Percentiles rank a stretch among this genome's conserved stretches.
phyloP scores from a whole-genome alignment of 2,888 invertebrate species.

The Cheilosia impressa region DNA sequence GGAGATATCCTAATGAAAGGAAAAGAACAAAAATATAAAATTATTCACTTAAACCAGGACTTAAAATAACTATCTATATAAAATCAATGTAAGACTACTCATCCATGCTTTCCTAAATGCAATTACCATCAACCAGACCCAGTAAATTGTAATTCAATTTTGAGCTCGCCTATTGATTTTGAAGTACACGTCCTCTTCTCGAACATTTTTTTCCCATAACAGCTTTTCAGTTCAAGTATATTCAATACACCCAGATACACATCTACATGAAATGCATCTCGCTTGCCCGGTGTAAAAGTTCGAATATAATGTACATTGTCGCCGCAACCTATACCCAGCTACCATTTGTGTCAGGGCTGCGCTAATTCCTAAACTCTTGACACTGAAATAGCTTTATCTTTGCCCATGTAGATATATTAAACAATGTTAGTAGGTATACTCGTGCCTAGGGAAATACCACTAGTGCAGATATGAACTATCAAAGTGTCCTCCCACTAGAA shows the following conservation, averaged over 20 bases:
- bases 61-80: background rate
- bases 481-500: slow-evolving; percentile 48
- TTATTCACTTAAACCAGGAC: background rate
- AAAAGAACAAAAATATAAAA: background rate
- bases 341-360: slow-evolving; percentile 48
- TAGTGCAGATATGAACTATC: slow-evolving; percentile 59
- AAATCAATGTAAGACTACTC: background rate
- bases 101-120: background rate
- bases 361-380: slow-evolving; percentile 62
- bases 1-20: slow-evolving; percentile 81
- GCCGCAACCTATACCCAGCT: slow-evolving; percentile 2
- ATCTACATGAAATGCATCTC: slow-evolving; percentile 26
- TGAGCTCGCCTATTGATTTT: slow-evolving; percentile 48
- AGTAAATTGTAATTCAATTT: slow-evolving; percentile 47
- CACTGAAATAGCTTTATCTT: slow-evolving; percentile 69
- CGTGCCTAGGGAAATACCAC: slow-evolving; percentile 33
- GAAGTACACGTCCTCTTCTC: slow-evolving; percentile 34
- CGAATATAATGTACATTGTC: slow-evolving; percentile 7
- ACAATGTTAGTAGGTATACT: slow-evolving; percentile 1
- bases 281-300: slow-evolving; percentile 29
- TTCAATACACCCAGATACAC: slow-evolving; percentile 20
- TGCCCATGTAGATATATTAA: background rate
- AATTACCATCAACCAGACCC: slow-evolving; percentile 34
- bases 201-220: slow-evolving; percentile 16
- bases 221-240: slow-evolving; percentile 27